These are phyloP conservation scores for Lomographa bimaculata DNA, from an alignment of 2,888 invertebrate genomes.

Conservation along the genomic window DNA sequence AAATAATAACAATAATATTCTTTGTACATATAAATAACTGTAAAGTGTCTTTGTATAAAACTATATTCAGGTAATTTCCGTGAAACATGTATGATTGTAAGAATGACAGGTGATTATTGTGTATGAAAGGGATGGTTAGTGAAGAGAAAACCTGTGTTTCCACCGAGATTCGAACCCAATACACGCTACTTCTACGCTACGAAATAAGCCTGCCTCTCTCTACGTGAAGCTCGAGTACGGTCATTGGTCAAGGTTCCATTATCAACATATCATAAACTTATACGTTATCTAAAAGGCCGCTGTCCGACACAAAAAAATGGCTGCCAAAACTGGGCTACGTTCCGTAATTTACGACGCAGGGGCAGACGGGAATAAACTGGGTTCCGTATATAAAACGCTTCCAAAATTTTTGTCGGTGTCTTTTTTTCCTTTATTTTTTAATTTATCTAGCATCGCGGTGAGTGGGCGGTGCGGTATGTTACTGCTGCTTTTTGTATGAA, in stretches of 20 bases:
- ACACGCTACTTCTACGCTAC: no score
- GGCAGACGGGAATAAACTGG: slow-evolving; percentile 50
- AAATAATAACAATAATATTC: no score
- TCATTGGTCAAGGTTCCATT: slow-evolving; percentile 13
- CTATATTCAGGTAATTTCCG: no score
- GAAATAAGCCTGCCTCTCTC: no score
- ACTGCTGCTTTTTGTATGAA: slow-evolving; percentile 7
- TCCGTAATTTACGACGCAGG: slow-evolving; percentile 50
- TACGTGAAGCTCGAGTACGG: no score
- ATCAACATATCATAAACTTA: slow-evolving; percentile 37
- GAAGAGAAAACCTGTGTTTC: no score
- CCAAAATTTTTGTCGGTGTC: slow-evolving; percentile 47
- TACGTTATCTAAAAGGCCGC: slow-evolving; percentile 41
- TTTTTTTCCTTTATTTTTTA: slow-evolving; percentile 52
- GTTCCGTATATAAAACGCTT: slow-evolving; percentile 53
- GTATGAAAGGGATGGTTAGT: no score
- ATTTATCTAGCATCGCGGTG: slow-evolving; percentile 51
- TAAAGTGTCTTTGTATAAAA: no score
- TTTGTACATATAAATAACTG: no score
- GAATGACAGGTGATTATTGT: no score
- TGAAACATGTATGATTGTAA: no score
- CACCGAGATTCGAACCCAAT: no score
- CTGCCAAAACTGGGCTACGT: slow-evolving; percentile 48
- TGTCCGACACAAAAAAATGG: slow-evolving; percentile 45
- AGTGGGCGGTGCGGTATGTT: slow-evolving; percentile 22